These are phyloP conservation scores for Tetramorium alpestre DNA, from an alignment of 1,140 invertebrate genomes.

Conservation along the genomic window DNA sequence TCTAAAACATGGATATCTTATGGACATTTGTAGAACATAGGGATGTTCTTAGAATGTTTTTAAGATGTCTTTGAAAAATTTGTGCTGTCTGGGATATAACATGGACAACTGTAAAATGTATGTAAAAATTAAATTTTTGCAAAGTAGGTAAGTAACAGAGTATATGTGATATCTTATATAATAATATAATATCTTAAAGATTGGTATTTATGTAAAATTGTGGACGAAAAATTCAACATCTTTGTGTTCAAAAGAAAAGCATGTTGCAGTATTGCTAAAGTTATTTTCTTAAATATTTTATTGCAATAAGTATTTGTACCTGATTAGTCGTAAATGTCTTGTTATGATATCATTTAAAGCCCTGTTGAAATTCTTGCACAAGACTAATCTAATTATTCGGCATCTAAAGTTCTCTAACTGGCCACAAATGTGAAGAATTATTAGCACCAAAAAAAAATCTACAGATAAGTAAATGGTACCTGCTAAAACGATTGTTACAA, in stretches of 20 bases:
- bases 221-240: no score
- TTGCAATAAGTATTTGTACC: background rate
- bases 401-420: conserved; percentile 21
- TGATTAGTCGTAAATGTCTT: conserved; percentile 28
- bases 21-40: no score
- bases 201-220: no score
- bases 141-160: no score
- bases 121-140: no score
- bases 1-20: no score
- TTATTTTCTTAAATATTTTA: background rate
- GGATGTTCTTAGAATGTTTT: no score
- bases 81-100: no score
- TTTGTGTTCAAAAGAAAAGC: background rate
- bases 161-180: no score
- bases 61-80: no score
- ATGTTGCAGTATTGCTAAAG: background rate
- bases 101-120: no score
- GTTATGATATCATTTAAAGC: background rate
- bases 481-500: background rate
- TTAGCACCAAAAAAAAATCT: conserved; percentile 13
- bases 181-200: no score
- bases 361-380: background rate
- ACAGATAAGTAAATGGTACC: conserved; percentile 9
- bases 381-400: background rate
- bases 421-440: conserved; percentile 28